phyloP scores from a whole-genome alignment of 2,113 vertebrate species.

The Cercopithecus mona region DNA sequence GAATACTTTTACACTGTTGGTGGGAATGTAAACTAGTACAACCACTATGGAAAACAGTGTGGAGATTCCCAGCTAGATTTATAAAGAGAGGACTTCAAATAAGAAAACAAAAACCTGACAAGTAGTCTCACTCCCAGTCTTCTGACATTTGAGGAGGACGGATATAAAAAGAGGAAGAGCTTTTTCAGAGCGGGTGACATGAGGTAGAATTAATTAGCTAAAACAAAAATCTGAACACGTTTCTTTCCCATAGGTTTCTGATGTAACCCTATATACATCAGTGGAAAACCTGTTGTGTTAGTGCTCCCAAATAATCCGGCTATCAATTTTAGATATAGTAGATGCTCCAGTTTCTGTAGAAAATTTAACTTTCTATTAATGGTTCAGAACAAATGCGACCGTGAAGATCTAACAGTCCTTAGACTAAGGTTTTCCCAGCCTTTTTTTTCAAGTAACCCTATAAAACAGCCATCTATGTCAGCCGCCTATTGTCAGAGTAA shows the following conservation, averaged over 20 bases:
- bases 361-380: neutral
- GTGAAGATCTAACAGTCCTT: neutral
- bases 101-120: neutral
- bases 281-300: neutral
- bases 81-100: neutral
- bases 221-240: neutral
- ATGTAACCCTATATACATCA: neutral
- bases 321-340: neutral
- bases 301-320: neutral
- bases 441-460: neutral
- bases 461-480: neutral
- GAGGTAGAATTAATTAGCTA: neutral
- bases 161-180: neutral
- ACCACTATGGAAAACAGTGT: too few species aligned
- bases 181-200: neutral
- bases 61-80: neutral
- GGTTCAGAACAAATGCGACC: neutral
- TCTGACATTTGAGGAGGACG: neutral
- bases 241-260: neutral
- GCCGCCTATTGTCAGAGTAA: neutral
- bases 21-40: too few species aligned
- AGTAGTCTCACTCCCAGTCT: neutral
- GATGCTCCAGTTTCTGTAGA: neutral
- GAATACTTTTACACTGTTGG: too few species aligned
- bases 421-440: neutral